A percentile compares a stretch with the other conserved stretches of the same genome.
Conservation (phyloP, 1,140 invertebrate species). For the Acromyrmex heyeri region DNA sequence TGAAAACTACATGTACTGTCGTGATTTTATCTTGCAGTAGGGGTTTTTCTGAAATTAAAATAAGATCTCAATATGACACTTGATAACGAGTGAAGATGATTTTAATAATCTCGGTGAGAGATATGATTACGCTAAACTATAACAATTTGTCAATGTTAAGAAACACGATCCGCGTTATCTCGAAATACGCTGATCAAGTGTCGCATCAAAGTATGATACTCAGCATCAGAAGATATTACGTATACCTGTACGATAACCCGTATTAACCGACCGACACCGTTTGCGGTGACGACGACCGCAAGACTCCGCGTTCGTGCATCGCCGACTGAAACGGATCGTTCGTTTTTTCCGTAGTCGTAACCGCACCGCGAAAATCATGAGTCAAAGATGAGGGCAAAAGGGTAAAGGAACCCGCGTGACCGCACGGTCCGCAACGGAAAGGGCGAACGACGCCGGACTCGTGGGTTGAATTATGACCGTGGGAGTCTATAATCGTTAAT, state of each 20-base stretch:
- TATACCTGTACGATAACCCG: slow-evolving; percentile 36
- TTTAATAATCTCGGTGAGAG: neutral
- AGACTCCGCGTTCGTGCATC: slow-evolving; percentile 24
- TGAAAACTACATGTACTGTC: neutral
- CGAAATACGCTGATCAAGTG: neutral
- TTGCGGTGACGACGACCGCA: slow-evolving; percentile 70
- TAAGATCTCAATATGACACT: neutral
- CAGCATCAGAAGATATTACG: slow-evolving; percentile 65
- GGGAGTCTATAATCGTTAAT: slow-evolving; percentile 71
- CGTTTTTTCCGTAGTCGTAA: slow-evolving; percentile 64
- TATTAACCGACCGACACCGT: slow-evolving; percentile 61
- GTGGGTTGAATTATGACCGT: slow-evolving; percentile 66
- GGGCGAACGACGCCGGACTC: slow-evolving; percentile 43
- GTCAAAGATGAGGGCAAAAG: slow-evolving; percentile 30
- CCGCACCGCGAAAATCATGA: slow-evolving; percentile 71
- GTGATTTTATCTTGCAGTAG: neutral
- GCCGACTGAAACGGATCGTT: slow-evolving; percentile 56
- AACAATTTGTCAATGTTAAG: slow-evolving; percentile 1
- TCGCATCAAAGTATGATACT: slow-evolving; percentile 22
- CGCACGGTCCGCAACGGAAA: slow-evolving; percentile 55
- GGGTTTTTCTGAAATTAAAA: neutral
- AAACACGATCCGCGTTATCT: neutral
- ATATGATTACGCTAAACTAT: neutral
- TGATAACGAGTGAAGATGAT: neutral
- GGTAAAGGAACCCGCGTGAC: slow-evolving; percentile 63